These are phyloP conservation scores for Calyptomena viridis DNA, from an alignment of 2,113 vertebrate genomes.

Conservation along the genomic window DNA sequence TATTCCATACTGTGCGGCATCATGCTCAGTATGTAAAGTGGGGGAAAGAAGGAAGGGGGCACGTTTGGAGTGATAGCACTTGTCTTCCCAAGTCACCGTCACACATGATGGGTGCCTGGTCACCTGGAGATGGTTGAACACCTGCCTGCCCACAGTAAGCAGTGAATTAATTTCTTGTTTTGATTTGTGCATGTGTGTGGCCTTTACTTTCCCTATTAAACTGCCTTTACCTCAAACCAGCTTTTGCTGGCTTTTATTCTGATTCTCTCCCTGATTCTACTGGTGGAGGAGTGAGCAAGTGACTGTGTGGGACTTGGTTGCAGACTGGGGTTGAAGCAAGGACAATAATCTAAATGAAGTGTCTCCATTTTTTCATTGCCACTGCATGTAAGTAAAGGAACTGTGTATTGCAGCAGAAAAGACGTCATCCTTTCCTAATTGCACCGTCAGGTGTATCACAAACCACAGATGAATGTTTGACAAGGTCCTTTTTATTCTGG, in stretches of 20 bases:
- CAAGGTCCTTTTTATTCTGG: conserved; percentile 76
- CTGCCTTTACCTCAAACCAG: background rate
- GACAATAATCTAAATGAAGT: conserved; percentile 36
- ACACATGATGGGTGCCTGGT: background rate
- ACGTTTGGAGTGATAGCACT: background rate
- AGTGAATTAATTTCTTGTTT: background rate
- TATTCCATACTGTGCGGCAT: rapidly evolving
- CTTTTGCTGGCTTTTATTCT: background rate
- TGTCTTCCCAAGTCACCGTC: background rate
- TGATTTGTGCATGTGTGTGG: background rate
- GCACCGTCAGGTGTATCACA: conserved; percentile 72
- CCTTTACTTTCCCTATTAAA: background rate
- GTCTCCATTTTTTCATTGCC: conserved; percentile 45
- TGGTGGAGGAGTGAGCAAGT: background rate
- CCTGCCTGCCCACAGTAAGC: background rate
- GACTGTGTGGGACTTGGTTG: background rate
- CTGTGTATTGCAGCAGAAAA: conserved; percentile 44
- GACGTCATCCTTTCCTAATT: conserved; percentile 67
- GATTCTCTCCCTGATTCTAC: background rate
- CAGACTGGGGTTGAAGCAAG: background rate
- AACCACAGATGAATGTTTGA: conserved; percentile 75
- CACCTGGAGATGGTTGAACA: background rate
- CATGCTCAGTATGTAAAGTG: background rate
- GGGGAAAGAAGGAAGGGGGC: background rate
- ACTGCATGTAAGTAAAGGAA: conserved; percentile 33